Evolutionary conservation across 1,140 invertebrate species (phyloP), one percentile per base, ranked within the genome.

Genomic region (Nylanderia fulva): DNA sequence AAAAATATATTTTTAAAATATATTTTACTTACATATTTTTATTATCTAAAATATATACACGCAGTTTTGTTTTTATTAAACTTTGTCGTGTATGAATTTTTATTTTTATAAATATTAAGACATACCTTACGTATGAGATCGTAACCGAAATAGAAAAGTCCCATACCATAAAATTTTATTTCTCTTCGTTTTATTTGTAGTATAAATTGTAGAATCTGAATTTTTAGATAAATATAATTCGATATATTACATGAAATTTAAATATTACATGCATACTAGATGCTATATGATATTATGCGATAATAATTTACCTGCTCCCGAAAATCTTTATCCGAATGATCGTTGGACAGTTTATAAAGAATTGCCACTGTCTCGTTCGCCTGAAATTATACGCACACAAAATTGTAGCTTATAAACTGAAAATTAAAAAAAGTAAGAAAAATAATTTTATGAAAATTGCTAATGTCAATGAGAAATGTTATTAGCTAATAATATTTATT

Each of bases 331-430:
- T 52, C 61, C 11, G 15, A 3, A 68, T 27, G n/a, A 2, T 56
- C 3, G 27, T 79, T 79, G 8, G 61, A 64, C 7, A 79, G n/a
- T 68, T 42, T 64, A 13, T n/a, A 68, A 18, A 79, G 61, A 69
- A 39, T 52, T 18, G n/a, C 9, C 36, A 36, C 18, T 42, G 63
- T 68, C 7, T 69, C 48, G 7, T 66, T 36, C 24, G 29, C 42
- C 76, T 79, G 13, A 54, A 79, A 79, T 61, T 29, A 27, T 58
- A 54, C n/a, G n/a, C n/a, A n/a, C n/a, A n/a, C n/a, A n/a, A n/a
- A n/a, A n/a, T n/a, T n/a, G n/a, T n/a, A n/a, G n/a, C n/a, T n/a
- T n/a, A n/a, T n/a, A n/a, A n/a, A n/a, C n/a, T n/a, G n/a, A n/a
- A n/a, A n/a, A n/a, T n/a, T n/a, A n/a, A 24, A 74, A 74, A 8